Base-by-base conservation (phyloP, 2,113 vertebrate species). In the Eleginops maclovinus region DNA sequence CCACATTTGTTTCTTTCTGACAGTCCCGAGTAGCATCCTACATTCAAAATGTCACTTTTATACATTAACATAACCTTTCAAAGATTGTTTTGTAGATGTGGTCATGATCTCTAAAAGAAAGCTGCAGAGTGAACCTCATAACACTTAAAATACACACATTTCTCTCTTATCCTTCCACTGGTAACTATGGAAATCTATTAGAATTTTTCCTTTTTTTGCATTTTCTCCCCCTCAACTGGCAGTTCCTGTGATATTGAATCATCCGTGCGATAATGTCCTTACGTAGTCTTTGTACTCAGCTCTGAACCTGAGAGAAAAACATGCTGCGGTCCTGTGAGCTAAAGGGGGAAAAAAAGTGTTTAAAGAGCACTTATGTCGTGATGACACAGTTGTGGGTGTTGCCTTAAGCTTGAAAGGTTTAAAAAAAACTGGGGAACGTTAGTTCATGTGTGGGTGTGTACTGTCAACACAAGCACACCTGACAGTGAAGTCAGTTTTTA, bases 181-280 rank as follows among this genome's bases (percentile, higher is more conserved):
- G 74, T 84, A 73, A 82, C 85, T 65, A 82, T 89, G 79, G 69
- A 72, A 78, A 88, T 70, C 17, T 46, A 56, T 43, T 16, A 31
- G 13, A 64, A 9, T n/a, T n/a, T n/a, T n/a, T n/a, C n/a, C 17
- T 46, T 70, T 70, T 66, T 75, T 75, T 60, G 13, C 19, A 31
- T 63, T 55, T 43, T 75, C 81, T 81, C 77, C 77, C 79, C 77
- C 77, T 88, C 85, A 87, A 16, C 74, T 63, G 72, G 72, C 87
- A 83, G 51, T 67, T 36, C 50, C 15, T 71, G 66, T 40, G 59
- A 78, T 67, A 44, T 10, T 76, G 75, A 87, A 65, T 85, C 62
- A 75, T 58, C 44, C 3, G 16, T 64, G 64, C 51, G 61, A 83
- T 72, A 68, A 56, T 28, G 24, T 53, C 14, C 56, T 70, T n/a